These are phyloP conservation scores for Tethea ocularis DNA, from an alignment of 2,888 invertebrate species.

Conservation along the genomic window DNA sequence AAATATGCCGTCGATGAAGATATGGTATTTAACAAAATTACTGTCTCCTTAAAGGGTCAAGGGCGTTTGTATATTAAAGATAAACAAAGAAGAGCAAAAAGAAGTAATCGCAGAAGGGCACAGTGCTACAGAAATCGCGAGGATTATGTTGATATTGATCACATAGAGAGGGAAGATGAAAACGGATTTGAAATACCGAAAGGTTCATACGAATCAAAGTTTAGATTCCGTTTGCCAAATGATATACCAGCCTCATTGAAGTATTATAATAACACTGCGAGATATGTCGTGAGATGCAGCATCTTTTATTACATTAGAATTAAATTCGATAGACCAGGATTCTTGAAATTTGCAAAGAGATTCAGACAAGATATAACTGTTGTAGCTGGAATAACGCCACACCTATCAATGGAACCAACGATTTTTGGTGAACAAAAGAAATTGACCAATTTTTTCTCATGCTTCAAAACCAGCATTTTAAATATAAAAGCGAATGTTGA, in stretches of 20 bases:
- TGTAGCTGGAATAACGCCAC: constrained; percentile 37
- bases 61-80: constrained; percentile 15
- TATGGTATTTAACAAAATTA: constrained; percentile 29
- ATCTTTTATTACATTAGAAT: constrained; percentile 48
- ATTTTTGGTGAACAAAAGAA: constrained; percentile 41
- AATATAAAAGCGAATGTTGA: constrained; percentile 39
- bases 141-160: constrained; percentile 21
- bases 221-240: constrained; percentile 41
- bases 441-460: constrained; percentile 39
- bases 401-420: constrained; percentile 32
- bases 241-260: constrained; percentile 38
- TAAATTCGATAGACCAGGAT: constrained; percentile 44
- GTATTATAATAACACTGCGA: constrained; percentile 18
- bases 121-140: not conserved
- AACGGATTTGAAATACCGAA: constrained; percentile 16
- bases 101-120: not conserved
- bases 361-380: constrained; percentile 44
- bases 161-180: constrained; percentile 23
- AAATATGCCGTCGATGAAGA: constrained; percentile 36
- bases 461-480: constrained; percentile 35
- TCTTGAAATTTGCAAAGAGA: constrained; percentile 39
- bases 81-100: not conserved
- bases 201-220: constrained; percentile 38
- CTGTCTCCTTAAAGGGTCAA: constrained; percentile 33
- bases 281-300: constrained; percentile 27